Base-by-base conservation (phyloP, 37 sponge, comb jelly and placozoan genomes). In the Spongilla lacustris region DNA sequence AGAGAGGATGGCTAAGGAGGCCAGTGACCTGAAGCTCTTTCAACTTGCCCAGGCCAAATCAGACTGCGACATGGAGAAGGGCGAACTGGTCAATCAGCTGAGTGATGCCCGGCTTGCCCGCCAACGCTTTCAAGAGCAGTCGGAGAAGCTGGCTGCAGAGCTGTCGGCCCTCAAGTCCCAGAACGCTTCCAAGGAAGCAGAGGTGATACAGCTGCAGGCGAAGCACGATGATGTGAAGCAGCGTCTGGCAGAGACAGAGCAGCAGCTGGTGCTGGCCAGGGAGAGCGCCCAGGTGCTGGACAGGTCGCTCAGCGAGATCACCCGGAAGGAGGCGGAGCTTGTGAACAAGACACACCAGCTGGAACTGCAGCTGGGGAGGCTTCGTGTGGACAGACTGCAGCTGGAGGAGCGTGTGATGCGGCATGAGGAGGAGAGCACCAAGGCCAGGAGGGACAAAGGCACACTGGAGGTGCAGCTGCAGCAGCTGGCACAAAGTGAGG, bases 391-490 rank as follows among this genome's bases (percentile, higher is more conserved):
- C 12, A 79, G 75, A 30, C 50, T 75, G 25, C 37, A 33, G 31
- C 79, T 33, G 8, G 81, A 92, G 14, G 29, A 49, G 0, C 46
- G 80, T 14, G 28, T 92, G 25, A 79, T 74, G 58, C 70, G 76
- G 66, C 21, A 74, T 10, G 28, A 73, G 3, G 29, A 68, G 14
- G 32, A 74, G 0, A 79, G 75, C 24, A 37, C 26, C 5, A 33
- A 28, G 0, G 26, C 30, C n/a, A 68, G 73, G 58, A 41, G 66
- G 17, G 80, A 87, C 0, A 67, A 36, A 14, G 69, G 68, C 10
- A 37, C 67, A 28, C 71, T 84, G 21, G 58, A 70, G 46, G 74
- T 35, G 30, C 50, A 80, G 0, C 29, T 80, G 35, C 28, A 74
- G 48, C 71, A 84, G 25, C 58, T 87, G 27, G 84, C 30, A 37